Percentiles rank a stretch among this genome's conserved stretches.
Conservation (phyloP, 2,797 vertebrate genomes). For the Strix occidentalis region DNA sequence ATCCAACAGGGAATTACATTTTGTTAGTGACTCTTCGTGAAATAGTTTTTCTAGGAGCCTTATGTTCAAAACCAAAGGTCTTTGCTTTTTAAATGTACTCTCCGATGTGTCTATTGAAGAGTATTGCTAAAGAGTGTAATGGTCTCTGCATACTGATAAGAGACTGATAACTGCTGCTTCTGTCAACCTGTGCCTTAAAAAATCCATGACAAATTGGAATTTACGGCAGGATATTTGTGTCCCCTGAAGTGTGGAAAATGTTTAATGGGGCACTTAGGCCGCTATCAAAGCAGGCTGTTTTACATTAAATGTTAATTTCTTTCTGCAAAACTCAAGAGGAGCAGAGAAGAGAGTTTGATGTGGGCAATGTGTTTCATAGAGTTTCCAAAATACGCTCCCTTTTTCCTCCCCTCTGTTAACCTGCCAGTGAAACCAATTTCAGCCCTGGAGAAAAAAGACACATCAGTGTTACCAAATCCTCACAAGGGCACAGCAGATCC, state of each 20-base stretch:
- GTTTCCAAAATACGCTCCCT: neutral
- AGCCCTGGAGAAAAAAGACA: neutral
- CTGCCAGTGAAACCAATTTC: neutral
- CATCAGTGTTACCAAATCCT: neutral
- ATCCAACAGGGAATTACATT: conserved; percentile 4
- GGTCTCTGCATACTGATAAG: neutral
- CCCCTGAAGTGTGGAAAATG: conserved; percentile 11
- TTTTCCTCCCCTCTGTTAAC: neutral
- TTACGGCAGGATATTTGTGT: neutral
- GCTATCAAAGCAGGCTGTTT: conserved; percentile 15
- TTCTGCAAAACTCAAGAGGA: neutral
- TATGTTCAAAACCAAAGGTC: neutral
- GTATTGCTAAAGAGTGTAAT: neutral
- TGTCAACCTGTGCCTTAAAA: conserved; percentile 7
- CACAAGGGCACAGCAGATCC: neutral
- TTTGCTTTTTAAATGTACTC: neutral
- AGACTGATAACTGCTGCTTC: neutral
- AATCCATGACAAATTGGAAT: neutral
- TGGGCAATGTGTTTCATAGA: neutral
- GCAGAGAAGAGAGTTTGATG: neutral
- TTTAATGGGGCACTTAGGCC: neutral
- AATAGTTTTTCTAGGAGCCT: neutral
- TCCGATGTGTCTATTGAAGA: neutral
- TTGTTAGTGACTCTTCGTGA: conserved; percentile 12
- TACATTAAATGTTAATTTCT: conserved; percentile 20